A percentile compares a stretch with the other conserved stretches of the same genome.
Evolutionary conservation across 1,140 invertebrate species (phyloP).

Genomic region (Brachionus sp.): DNA sequence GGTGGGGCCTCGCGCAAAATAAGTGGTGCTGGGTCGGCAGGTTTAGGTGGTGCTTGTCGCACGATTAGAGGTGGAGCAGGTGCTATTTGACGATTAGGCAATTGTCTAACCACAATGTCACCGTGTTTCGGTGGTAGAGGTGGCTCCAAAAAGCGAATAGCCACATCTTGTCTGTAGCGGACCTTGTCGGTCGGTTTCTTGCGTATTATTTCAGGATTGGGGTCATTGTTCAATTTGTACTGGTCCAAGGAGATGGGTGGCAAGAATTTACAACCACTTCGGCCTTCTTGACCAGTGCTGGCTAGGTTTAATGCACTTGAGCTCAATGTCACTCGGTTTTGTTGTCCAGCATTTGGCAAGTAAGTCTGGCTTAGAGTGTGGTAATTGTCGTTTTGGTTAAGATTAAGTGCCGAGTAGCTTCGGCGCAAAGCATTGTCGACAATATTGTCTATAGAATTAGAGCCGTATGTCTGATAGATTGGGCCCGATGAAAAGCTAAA

Average conservation of each 20-base stretch:
- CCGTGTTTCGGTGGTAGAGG: conserved; percentile 18
- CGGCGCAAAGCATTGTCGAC: conserved; percentile 18
- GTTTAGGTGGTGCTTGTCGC: not conserved
- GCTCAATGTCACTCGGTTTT: not conserved
- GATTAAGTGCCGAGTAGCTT: conserved; percentile 6
- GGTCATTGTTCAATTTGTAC: conserved; percentile 40
- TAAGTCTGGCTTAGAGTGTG: not conserved
- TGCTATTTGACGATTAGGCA: not conserved
- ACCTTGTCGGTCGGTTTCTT: conserved; percentile 1
- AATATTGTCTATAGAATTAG: not conserved
- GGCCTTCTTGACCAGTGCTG: not conserved
- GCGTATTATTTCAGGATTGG: conserved; percentile 44
- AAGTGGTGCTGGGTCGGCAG: not conserved
- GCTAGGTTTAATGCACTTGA: not conserved
- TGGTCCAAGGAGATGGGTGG: conserved; percentile 12
- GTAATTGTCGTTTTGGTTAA: not conserved
- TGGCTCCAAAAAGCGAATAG: conserved; percentile 30
- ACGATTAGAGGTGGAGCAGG: conserved; percentile 37
- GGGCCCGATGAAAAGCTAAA: conserved; percentile 2
- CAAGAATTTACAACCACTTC: not conserved
- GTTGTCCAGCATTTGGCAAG: not conserved
- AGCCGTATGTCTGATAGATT: conserved; percentile 8
- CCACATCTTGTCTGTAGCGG: not conserved
- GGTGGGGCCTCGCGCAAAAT: conserved; percentile 44
- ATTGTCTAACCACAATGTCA: conserved; percentile 4